Percentiles rank a stretch among this genome's conserved stretches.
Evolutionary conservation across 2,888 invertebrate species (phyloP).

Genomic region (Archips crataeganus): DNA sequence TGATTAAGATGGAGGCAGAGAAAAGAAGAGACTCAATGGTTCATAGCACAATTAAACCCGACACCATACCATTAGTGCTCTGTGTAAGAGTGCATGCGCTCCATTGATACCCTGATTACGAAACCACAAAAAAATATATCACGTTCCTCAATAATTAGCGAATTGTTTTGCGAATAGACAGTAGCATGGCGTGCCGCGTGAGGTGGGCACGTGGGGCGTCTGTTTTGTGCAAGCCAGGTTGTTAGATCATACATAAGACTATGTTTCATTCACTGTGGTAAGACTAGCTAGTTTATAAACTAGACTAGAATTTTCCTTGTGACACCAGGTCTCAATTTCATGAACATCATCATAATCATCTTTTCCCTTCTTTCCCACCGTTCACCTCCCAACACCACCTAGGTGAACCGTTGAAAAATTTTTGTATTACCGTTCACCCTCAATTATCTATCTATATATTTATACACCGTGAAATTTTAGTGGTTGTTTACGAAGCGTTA

Average conservation of each 20-base stretch:
- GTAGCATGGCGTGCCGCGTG: neutral
- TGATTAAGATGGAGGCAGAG: neutral
- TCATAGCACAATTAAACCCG: neutral
- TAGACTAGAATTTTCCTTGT: too few relatives aligned
- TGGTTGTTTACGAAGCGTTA: too few relatives aligned
- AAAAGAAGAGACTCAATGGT: neutral
- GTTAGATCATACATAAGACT: neutral
- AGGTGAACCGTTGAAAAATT: too few relatives aligned
- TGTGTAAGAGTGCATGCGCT: neutral
- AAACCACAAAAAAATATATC: slow-evolving; percentile 4
- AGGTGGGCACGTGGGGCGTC: neutral
- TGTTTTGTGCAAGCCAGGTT: neutral
- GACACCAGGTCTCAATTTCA: too few relatives aligned
- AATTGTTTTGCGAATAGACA: slow-evolving; percentile 48
- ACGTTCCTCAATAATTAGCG: slow-evolving; percentile 49
- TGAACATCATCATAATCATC: too few relatives aligned
- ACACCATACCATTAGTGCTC: neutral
- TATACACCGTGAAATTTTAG: too few relatives aligned
- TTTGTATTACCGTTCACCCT: too few relatives aligned
- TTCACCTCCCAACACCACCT: too few relatives aligned
- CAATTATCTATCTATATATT: too few relatives aligned
- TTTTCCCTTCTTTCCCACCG: too few relatives aligned
- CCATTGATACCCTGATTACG: slow-evolving; percentile 2
- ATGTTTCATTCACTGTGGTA: neutral
- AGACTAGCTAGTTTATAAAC: too few relatives aligned